Evolutionary conservation across 2,797 vertebrate genomes (phyloP), one percentile per base, ranked within the genome.

Genomic region (Ciconia nigra): DNA sequence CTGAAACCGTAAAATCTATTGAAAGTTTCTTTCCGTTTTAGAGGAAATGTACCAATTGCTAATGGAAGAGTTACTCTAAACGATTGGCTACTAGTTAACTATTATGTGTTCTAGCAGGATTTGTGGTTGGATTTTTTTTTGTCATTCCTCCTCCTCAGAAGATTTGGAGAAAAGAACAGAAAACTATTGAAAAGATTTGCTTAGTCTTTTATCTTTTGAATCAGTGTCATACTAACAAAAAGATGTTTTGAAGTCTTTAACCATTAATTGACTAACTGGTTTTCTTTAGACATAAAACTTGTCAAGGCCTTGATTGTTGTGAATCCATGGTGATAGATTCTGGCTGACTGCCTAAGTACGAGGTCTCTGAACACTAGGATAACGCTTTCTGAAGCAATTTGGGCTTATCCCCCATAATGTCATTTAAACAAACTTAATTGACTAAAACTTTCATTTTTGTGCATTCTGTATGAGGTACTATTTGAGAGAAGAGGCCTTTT

Each of bases 171-270:
- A 94, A 95, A 96, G 95, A 96, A 93, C 61, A 88, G 83, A 94
- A 95, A 89, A 89, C 78, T 87, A 31, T 21, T 92, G 87, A 96
- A 96, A 94, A 93, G 81, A 44, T 93, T 95, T 87, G 33, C 71
- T 47, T 84, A 58, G 79, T 84, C 94, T 97, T 97, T 96, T 90
- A 86, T 81, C 96, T 96, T 96, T 93, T 96, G 93, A 97, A 96
- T 89, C 42, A 39, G 63, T 89, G 93, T 90, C 93, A 86, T 95
- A 88, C 80, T 84, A 92, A 96, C 93, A 97, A 95, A 96, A 96
- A 97, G 94, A 90, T 97, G 95, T 97, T 96, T 96, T 96, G 92
- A 97, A 95, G 93, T 94, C 93, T 92, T 95, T 85, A 93, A 96
- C 90, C 79, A 65, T 96, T 96, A 96, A 97, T 96, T 94, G 95